Evolutionary conservation across 2,113 vertebrate genomes (phyloP), one percentile per base, ranked within the genome.

Genomic region (Monopterus albus): DNA sequence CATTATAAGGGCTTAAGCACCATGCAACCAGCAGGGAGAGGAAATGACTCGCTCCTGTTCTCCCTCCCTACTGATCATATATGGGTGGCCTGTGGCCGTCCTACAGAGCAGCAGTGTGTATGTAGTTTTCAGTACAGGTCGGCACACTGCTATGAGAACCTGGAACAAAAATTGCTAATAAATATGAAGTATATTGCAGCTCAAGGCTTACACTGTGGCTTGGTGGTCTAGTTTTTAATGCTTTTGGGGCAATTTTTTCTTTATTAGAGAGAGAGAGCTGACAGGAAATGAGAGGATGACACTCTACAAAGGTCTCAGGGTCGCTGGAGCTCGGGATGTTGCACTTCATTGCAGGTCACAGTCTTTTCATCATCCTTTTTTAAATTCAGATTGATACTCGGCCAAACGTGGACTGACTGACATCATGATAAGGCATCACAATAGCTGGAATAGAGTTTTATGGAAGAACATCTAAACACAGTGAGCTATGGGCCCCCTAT

Each of bases 1-100:
- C 91, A 85, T 60, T 85, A 59, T 86, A 67, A 82, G 78, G 84
- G 79, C 84, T 87, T 88, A 87, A 89, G 84, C 84, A 90, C 83
- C 84, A 87, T 82, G 75, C 85, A 88, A 81, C 84, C 83, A 84
- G 84, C 76, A 79, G 79, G 71, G 81, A 83, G 67, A 89, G 85
- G 81, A 87, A 91, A 89, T 88, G 76, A 82, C 82, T 89, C 58
- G 45, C 43, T 13, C 42, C 6, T 55, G 28, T 25, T 61, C 31
- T 68, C 50, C 57, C 26, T 23, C 78, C 67, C 72, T 72, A 69
- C 68, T 66, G 87, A 81, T 87, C 83, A 78, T 79, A 82, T 88
- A 86, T 31, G 78, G 72, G 42, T 43, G 25, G 26, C 59, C 56
- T 39, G 67, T 70, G 66, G 73, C 62, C 62, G n/a, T 64, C 55